These are phyloP conservation scores for Mylabris phalerata DNA, from an alignment of 1,140 invertebrate species.

Conservation along the genomic window DNA sequence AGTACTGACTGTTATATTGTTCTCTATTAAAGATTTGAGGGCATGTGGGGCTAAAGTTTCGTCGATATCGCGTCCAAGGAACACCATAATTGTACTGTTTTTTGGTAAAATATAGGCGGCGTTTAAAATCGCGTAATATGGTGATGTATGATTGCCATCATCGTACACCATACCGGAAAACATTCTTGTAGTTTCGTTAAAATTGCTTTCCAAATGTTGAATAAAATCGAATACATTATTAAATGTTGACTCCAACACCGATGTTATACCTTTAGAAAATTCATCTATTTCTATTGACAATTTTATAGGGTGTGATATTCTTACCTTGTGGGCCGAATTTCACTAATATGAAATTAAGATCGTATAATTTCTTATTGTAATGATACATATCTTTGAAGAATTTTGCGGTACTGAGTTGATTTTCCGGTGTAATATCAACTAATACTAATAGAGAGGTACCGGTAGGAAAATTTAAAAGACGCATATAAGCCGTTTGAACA, in stretches of 20 bases:
- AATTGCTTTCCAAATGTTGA: not conserved
- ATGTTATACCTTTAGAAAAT: constrained; percentile 18
- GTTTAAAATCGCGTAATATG: constrained; percentile 30
- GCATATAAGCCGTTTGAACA: too few species aligned
- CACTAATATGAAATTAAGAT: constrained; percentile 27
- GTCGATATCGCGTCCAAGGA: too few species aligned
- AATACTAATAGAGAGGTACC: constrained; percentile 10
- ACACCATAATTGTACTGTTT: too few species aligned
- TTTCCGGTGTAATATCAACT: constrained; percentile 22
- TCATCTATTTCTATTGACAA: not conserved
- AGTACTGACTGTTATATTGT: too few species aligned
- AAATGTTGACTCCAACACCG: constrained; percentile 13
- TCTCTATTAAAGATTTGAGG: too few species aligned
- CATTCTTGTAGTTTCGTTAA: not conserved
- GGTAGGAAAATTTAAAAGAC: too few species aligned
- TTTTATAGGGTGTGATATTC: not conserved
- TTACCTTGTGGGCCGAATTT: constrained; percentile 32
- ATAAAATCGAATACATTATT: constrained; percentile 10
- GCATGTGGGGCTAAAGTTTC: too few species aligned
- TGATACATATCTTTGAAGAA: constrained; percentile 17
- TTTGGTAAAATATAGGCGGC: constrained; percentile 19
- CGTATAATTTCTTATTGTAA: not conserved
- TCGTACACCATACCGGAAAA: not conserved
- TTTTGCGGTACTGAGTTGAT: constrained; percentile 16
- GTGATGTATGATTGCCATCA: constrained; percentile 2